Conservation (phyloP, 2,113 vertebrate species). For the Microcebus murinus region DNA sequence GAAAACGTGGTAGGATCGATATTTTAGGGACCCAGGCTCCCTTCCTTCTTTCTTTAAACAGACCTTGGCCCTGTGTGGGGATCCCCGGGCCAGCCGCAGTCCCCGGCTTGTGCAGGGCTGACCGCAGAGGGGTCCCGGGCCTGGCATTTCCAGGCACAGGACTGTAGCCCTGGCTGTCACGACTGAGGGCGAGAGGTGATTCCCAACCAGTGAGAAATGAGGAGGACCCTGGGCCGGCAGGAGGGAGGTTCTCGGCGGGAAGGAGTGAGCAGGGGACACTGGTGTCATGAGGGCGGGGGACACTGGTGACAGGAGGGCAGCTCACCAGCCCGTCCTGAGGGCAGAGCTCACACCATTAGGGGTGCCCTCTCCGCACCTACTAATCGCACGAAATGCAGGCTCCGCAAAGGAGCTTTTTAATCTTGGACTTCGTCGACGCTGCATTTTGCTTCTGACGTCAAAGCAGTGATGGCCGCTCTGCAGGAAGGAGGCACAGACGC, state of each 20-base stretch:
- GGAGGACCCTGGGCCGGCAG: neutral
- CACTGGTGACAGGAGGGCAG: neutral
- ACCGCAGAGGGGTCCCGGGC: neutral
- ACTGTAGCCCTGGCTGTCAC: neutral
- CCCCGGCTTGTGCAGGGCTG: neutral
- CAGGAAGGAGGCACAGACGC: constrained; percentile 80
- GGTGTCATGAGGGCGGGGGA: neutral
- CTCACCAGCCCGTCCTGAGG: neutral
- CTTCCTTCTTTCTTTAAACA: neutral
- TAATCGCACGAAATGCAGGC: constrained; percentile 39
- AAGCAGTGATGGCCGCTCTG: constrained; percentile 17
- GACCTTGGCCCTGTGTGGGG: neutral
- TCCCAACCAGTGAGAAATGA: neutral
- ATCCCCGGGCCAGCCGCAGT: neutral
- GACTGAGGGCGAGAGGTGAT: neutral
- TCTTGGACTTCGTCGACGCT: constrained; percentile 17
- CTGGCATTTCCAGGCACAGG: neutral
- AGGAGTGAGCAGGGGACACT: neutral
- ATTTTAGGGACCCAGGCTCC: neutral
- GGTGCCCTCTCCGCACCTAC: constrained; percentile 25
- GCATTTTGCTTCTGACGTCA: constrained; percentile 68
- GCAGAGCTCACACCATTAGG: neutral
- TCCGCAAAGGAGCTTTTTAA: constrained; percentile 49
- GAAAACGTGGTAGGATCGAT: too few species aligned
- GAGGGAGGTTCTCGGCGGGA: neutral